Evolutionary conservation across 2,888 invertebrate genomes (phyloP).

Genomic region (Lottia gigantea): DNA sequence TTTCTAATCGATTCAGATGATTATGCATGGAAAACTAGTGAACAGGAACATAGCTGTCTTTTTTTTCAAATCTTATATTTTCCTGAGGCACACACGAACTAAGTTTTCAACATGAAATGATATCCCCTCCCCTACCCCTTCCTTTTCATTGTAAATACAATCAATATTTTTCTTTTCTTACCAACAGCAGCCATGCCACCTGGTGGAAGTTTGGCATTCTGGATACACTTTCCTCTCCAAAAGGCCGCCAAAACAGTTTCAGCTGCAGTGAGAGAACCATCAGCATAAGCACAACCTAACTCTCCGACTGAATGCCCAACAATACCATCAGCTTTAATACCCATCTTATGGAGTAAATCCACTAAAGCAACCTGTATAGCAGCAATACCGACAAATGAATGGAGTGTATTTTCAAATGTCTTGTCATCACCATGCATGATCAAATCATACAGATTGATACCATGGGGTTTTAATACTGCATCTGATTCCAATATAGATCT

Average conservation of each 20-base stretch:
- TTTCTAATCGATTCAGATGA: too few species aligned
- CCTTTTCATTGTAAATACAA: too few species aligned
- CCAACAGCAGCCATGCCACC: constrained; percentile 69
- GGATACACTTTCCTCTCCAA: constrained; percentile 76
- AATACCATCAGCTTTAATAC: constrained; percentile 90
- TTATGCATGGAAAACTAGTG: background rate
- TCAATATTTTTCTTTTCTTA: constrained; percentile 34
- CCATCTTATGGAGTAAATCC: constrained; percentile 81
- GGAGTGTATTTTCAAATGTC: constrained; percentile 86
- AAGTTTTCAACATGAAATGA: background rate
- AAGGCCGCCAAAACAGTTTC: constrained; percentile 94
- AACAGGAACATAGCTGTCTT: background rate
- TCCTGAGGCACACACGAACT: background rate
- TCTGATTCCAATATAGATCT: constrained; percentile 82
- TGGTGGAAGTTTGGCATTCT: constrained; percentile 62
- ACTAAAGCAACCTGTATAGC: constrained; percentile 97
- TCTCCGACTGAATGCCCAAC: constrained; percentile 96
- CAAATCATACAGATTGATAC: constrained; percentile 84
- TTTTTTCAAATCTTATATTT: background rate
- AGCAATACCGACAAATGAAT: constrained; percentile 93
- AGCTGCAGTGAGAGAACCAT: constrained; percentile 92
- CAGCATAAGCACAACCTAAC: constrained; percentile 95
- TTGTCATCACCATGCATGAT: constrained; percentile 81
- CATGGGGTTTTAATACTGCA: constrained; percentile 81
- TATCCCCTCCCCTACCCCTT: background rate